A percentile compares a stretch with the other conserved stretches of the same genome.
These are phyloP conservation scores for Dryas iulia DNA, from an alignment of 1,140 invertebrate genomes.

Conservation along the genomic window DNA sequence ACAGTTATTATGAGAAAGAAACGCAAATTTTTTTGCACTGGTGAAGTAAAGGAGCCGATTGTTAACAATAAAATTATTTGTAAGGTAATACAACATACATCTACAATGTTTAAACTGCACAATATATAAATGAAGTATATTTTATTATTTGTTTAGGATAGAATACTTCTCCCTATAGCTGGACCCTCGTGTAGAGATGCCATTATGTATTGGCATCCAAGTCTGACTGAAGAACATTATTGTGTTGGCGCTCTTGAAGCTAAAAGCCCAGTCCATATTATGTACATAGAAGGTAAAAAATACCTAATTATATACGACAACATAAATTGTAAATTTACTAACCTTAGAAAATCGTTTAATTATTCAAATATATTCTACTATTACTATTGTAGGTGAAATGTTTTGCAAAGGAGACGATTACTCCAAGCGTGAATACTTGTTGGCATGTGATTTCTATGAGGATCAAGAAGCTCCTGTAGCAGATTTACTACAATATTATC, in stretches of 20 bases:
- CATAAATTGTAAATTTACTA: background rate
- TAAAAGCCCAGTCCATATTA: slow-evolving; percentile 63
- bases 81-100: slow-evolving; percentile 52
- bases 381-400: slow-evolving; percentile 57
- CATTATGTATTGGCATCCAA: slow-evolving; percentile 73
- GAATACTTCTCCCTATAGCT: slow-evolving; percentile 67
- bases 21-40: slow-evolving; percentile 71
- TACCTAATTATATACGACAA: background rate
- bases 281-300: slow-evolving; percentile 65
- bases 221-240: slow-evolving; percentile 70
- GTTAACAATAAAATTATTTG: slow-evolving; percentile 74
- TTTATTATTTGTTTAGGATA: slow-evolving; percentile 46
- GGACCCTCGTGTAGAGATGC: slow-evolving; percentile 69
- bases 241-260: slow-evolving; percentile 73
- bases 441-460: slow-evolving; percentile 73
- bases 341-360: background rate
- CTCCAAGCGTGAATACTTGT: slow-evolving; percentile 68
- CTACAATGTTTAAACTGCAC: too few relatives aligned
- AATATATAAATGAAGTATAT: too few relatives aligned
- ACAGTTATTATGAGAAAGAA: slow-evolving; percentile 72
- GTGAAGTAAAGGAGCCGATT: slow-evolving; percentile 72
- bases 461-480: slow-evolving; percentile 72
- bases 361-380: background rate
- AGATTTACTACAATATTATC: slow-evolving; percentile 71
- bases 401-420: slow-evolving; percentile 75